Base-by-base conservation (phyloP, 2,797 vertebrate species). In the Psittacula derbiana region DNA sequence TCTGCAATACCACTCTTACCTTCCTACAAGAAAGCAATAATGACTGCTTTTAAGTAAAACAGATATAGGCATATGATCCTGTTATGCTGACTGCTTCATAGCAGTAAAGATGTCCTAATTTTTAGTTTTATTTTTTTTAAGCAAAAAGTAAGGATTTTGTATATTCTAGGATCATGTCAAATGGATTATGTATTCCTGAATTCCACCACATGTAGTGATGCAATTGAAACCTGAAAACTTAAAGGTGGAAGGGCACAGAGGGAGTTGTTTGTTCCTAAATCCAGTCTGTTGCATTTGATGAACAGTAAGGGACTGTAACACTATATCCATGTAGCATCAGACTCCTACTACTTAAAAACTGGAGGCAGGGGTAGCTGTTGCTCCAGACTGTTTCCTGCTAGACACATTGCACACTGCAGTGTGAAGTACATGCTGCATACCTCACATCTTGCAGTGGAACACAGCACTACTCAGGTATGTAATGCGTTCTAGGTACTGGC, bases 361-460 rank as follows among this genome's bases (percentile, higher is more conserved):
- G 27, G 50, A 61, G 41, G 23, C 28, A 33, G 79, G 27, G 16
- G 43, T 53, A 47, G 30, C 55, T 83, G 40, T 74, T 76, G 60
- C 31, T 87, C 44, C 75, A 65, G 60, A 4, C 33, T 49, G 6
- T 62, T 41, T 65, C 30, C 4, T 31, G 15, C 10, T 7, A 12
- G 80, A 5, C 19, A 58, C 0, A 0, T 44, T 46, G 44, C 31
- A n/a, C 0, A 0, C 43, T 55, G n/a, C 52, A 20, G n/a, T 8
- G 23, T 38, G 41, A 79, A 15, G 27, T 33, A 13, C 18, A 0
- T 16, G 16, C 70, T 46, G 24, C 40, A 28, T 33, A 12, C 52
- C 33, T 84, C 81, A 33, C 20, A 6, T 16, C 57, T 33, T 1
- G 1, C 41, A 30, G 50, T n/a, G 33, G 30, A 66, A 47, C 58